phyloP scores from a whole-genome alignment of 2,888 invertebrate species.

The Rhagonycha lutea region DNA sequence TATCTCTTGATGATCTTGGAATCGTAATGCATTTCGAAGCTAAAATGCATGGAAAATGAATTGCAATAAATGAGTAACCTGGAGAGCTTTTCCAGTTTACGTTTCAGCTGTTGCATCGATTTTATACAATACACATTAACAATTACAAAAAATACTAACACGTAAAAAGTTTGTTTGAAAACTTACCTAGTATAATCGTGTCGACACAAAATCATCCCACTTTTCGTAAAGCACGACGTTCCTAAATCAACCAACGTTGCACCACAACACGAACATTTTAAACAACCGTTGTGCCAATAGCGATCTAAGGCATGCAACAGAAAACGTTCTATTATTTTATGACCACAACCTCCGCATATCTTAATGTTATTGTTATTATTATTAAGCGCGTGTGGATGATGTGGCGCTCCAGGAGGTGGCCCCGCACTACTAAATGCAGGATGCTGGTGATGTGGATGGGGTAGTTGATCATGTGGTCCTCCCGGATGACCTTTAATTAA shows the following conservation, averaged over 20 bases:
- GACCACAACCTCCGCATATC: slow-evolving; percentile 89
- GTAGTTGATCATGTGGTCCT: slow-evolving; percentile 52
- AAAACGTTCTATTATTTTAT: slow-evolving; percentile 90
- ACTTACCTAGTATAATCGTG: slow-evolving; percentile 92
- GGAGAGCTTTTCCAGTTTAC: not conserved
- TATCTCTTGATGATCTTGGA: not conserved
- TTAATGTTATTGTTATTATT: slow-evolving; percentile 66
- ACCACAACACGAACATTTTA: slow-evolving; percentile 91
- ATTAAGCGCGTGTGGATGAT: slow-evolving; percentile 59
- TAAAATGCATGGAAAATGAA: not conserved
- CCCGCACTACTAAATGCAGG: slow-evolving; percentile 57
- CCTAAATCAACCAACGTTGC: slow-evolving; percentile 90
- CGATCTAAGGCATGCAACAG: slow-evolving; percentile 90
- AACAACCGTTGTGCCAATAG: slow-evolving; percentile 95
- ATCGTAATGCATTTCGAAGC: not conserved
- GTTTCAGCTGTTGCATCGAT: not conserved
- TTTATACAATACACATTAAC: not conserved
- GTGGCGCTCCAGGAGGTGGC: slow-evolving; percentile 55
- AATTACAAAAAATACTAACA: not conserved
- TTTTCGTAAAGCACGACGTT: slow-evolving; percentile 88
- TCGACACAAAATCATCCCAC: slow-evolving; percentile 94
- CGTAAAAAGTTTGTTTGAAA: not conserved
- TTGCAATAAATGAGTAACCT: not conserved
- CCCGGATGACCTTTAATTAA: slow-evolving; percentile 41
- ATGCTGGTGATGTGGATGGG: slow-evolving; percentile 51